phyloP scores from a whole-genome alignment of 2,797 vertebrate species.

The Darevskia nairensis region DNA sequence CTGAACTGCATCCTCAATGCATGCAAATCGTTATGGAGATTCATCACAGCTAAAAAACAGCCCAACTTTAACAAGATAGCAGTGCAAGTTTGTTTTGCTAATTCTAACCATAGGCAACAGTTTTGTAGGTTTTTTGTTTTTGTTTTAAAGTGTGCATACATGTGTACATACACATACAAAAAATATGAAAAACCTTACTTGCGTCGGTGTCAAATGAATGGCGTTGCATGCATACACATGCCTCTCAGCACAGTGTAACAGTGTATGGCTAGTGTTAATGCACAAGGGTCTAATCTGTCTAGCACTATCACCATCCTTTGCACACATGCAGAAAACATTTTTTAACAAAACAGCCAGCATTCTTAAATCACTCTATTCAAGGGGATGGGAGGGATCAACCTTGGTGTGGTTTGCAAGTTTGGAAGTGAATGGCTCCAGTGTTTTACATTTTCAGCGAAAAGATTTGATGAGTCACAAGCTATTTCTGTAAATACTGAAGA shows the following conservation, averaged over 20 bases:
- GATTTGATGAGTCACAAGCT: constrained; percentile 69
- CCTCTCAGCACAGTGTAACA: not conserved
- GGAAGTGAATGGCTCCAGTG: constrained; percentile 68
- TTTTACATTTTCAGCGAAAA: constrained; percentile 50
- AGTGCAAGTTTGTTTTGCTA: constrained; percentile 56
- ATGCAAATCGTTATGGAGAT: not conserved
- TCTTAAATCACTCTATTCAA: not conserved
- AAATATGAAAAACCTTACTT: not conserved
- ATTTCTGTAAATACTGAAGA: constrained; percentile 65
- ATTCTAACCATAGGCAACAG: not conserved
- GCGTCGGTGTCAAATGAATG: not conserved
- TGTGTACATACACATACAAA: not conserved
- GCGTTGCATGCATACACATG: constrained; percentile 1
- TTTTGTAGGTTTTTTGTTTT: constrained; percentile 21
- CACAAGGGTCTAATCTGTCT: constrained; percentile 19
- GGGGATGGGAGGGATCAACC: not conserved
- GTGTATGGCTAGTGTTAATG: constrained; percentile 54
- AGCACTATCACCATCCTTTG: constrained; percentile 25
- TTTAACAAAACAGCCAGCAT: constrained; percentile 23
- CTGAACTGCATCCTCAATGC: not conserved
- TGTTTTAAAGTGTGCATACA: too few species aligned
- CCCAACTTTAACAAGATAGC: constrained; percentile 1
- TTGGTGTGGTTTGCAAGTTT: constrained; percentile 14
- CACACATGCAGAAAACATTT: not conserved
- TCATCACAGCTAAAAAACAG: not conserved